Conservation (phyloP, 2,113 vertebrate species). For the Trematomus loennbergii region DNA sequence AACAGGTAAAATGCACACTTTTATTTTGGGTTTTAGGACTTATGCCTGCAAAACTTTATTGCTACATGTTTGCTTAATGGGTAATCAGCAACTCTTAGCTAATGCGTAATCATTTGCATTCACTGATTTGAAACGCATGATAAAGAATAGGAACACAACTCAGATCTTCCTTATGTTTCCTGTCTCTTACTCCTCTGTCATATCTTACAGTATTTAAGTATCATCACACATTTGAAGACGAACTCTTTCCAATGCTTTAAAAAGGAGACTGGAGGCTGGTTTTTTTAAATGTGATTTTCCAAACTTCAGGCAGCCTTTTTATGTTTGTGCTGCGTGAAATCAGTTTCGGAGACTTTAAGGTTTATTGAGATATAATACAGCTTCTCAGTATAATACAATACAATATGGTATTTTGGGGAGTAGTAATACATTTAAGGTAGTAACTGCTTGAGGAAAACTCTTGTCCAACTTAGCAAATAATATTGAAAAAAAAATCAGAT, state of each 20-base stretch:
- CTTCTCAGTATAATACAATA: background rate
- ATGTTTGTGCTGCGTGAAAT: background rate
- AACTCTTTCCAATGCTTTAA: background rate
- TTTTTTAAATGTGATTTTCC: background rate
- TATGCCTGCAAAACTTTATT: background rate
- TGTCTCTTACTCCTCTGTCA: too few relatives aligned
- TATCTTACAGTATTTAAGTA: background rate
- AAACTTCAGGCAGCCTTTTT: background rate
- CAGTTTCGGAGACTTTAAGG: background rate
- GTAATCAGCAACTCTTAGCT: background rate
- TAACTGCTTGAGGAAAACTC: background rate
- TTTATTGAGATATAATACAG: slow-evolving; percentile 1
- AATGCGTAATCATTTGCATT: background rate
- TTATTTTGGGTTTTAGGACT: too few relatives aligned
- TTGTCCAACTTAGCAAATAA: background rate
- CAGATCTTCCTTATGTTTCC: too few relatives aligned
- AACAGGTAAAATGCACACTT: too few relatives aligned
- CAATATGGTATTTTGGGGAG: background rate
- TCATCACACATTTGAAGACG: background rate
- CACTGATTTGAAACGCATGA: too few relatives aligned
- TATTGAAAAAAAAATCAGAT: background rate
- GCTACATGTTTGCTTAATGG: background rate
- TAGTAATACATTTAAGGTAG: background rate
- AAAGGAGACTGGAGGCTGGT: background rate
- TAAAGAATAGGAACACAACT: too few relatives aligned